These are phyloP conservation scores for Crypturellus tataupa DNA, from an alignment of 2,797 vertebrate genomes.

Conservation along the genomic window DNA sequence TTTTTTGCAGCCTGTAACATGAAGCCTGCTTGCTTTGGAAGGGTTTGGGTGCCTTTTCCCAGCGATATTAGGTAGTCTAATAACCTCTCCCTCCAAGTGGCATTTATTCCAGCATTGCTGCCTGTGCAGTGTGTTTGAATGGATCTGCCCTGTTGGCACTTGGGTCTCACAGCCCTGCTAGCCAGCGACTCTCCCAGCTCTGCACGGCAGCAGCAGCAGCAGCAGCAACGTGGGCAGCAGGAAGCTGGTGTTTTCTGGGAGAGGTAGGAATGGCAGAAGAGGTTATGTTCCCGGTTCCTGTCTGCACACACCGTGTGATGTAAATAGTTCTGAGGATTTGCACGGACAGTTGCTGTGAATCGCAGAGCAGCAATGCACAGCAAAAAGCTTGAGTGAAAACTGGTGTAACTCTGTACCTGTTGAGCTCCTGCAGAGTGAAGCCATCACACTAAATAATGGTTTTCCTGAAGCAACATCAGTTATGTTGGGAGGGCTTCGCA, in stretches of 20 bases:
- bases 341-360: background rate
- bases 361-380: background rate
- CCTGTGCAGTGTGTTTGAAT: background rate
- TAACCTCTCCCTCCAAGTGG: fast-evolving
- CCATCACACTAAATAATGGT: background rate
- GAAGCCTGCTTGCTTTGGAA: background rate
- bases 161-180: background rate
- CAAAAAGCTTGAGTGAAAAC: background rate
- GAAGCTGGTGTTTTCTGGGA: background rate
- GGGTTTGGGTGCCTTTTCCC: background rate
- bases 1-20: background rate
- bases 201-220: fast-evolving
- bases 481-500: background rate
- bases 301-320: background rate
- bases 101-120: background rate
- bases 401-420: background rate
- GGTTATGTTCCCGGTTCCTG: background rate
- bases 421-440: background rate
- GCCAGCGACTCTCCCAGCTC: background rate
- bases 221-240: background rate
- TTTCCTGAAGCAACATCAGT: background rate
- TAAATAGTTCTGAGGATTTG: background rate
- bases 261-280: background rate
- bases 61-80: background rate
- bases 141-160: background rate